Evolutionary conservation across 2,113 vertebrate genomes (phyloP).

Genomic region (Datnioides undecimradiatus): DNA sequence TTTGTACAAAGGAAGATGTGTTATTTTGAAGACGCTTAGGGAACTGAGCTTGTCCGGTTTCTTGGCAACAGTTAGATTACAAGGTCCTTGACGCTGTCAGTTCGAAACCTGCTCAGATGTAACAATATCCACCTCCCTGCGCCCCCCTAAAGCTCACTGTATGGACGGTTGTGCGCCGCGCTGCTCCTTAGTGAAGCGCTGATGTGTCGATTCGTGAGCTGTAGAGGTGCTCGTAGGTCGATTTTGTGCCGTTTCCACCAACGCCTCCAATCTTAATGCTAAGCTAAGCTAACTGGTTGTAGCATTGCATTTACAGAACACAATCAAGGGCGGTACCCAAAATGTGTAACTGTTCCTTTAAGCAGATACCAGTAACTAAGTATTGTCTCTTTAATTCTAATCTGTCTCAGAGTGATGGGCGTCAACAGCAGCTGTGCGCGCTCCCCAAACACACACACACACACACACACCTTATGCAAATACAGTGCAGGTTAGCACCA

Average conservation of each 20-base stretch:
- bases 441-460: constrained; percentile 22
- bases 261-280: not conserved
- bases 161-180: no score
- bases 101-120: not conserved
- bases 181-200: no score
- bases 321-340: not conserved
- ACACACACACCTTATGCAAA: constrained; percentile 51
- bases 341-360: not conserved
- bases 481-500: not conserved
- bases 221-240: not conserved
- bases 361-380: no score
- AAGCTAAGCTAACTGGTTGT: not conserved
- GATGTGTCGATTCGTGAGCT: not conserved
- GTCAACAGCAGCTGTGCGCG: constrained; percentile 15
- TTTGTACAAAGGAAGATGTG: not conserved
- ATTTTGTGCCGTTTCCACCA: not conserved
- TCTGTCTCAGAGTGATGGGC: not conserved
- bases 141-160: no score
- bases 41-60: not conserved
- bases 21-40: not conserved
- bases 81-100: no score
- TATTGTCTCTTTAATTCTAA: not conserved
- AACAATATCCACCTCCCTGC: not conserved
- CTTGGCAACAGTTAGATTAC: not conserved
- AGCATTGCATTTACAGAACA: not conserved